These are phyloP conservation scores for Drosophila nigromelanica DNA, from an alignment of 1,140 invertebrate genomes.

Conservation along the genomic window DNA sequence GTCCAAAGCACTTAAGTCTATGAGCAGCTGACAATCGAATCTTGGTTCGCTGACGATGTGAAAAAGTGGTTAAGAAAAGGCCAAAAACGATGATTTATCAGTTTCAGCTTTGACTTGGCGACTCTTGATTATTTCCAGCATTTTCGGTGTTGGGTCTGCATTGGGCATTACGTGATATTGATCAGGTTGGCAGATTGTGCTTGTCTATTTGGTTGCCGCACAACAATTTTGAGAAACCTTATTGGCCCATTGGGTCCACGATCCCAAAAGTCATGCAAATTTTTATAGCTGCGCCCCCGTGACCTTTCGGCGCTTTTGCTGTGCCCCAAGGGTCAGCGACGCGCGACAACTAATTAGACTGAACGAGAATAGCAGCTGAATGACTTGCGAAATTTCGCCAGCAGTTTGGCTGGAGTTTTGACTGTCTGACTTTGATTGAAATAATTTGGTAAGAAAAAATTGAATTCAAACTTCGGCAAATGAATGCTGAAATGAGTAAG, in stretches of 20 bases:
- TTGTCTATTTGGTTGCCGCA: slow-evolving; percentile 6
- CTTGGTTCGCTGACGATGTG: slow-evolving; percentile 20
- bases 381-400: slow-evolving; percentile 42
- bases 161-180: slow-evolving; percentile 56
- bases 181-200: slow-evolving; percentile 39
- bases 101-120: slow-evolving; percentile 4
- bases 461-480: slow-evolving; percentile 28
- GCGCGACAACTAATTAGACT: slow-evolving; percentile 23
- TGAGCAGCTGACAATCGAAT: slow-evolving; percentile 15
- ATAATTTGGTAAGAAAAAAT: slow-evolving; percentile 55
- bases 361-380: slow-evolving; percentile 21
- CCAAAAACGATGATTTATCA: slow-evolving; percentile 55
- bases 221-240: slow-evolving; percentile 30
- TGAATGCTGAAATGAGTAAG: slow-evolving; percentile 59
- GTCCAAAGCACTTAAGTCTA: slow-evolving; percentile 18
- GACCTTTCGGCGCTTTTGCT: slow-evolving; percentile 3
- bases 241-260: slow-evolving; percentile 31
- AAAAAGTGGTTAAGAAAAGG: slow-evolving; percentile 49
- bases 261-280: slow-evolving; percentile 42
- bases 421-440: slow-evolving; percentile 58
- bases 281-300: slow-evolving; percentile 2
- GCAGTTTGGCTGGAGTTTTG: slow-evolving; percentile 23
- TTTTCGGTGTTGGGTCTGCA: slow-evolving; percentile 11
- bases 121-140: neutral
- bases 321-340: neutral